Evolutionary conservation across 2,888 invertebrate species (phyloP).

Genomic region (Artemia sinica): DNA sequence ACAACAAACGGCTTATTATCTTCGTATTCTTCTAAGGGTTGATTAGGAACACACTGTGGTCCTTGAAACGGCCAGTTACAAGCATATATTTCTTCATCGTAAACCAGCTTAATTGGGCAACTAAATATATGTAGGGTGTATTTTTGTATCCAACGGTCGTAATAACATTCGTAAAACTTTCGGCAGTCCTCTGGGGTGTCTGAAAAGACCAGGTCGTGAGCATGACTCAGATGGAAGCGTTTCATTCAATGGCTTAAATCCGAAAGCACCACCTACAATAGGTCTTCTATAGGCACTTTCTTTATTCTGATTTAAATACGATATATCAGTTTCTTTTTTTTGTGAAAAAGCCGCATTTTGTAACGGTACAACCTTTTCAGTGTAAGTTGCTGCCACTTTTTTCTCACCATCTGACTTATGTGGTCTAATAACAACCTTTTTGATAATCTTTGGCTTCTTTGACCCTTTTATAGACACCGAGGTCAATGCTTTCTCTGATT

Average conservation of each 20-base stretch:
- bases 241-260: conserved; percentile 32
- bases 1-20: conserved; percentile 13
- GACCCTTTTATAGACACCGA: no score
- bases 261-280: conserved; percentile 8
- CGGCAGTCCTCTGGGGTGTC: conserved; percentile 60
- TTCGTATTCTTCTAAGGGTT: conserved; percentile 18
- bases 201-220: conserved; percentile 38
- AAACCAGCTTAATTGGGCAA: conserved; percentile 58
- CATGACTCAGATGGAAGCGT: conserved; percentile 38
- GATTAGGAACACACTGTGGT: conserved; percentile 42
- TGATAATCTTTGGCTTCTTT: no score
- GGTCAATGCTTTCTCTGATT: no score
- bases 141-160: conserved; percentile 55
- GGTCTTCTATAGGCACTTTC: neutral
- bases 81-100: conserved; percentile 53
- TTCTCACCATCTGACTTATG: neutral
- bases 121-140: conserved; percentile 58
- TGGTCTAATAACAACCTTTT: no score
- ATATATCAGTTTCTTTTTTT: no score
- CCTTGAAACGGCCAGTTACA: conserved; percentile 68
- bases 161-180: conserved; percentile 63
- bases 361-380: conserved; percentile 18
- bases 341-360: neutral
- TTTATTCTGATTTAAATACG: neutral
- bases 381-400: neutral